Conservation (phyloP, 2,113 vertebrate species). For the Microtus oregoni region DNA sequence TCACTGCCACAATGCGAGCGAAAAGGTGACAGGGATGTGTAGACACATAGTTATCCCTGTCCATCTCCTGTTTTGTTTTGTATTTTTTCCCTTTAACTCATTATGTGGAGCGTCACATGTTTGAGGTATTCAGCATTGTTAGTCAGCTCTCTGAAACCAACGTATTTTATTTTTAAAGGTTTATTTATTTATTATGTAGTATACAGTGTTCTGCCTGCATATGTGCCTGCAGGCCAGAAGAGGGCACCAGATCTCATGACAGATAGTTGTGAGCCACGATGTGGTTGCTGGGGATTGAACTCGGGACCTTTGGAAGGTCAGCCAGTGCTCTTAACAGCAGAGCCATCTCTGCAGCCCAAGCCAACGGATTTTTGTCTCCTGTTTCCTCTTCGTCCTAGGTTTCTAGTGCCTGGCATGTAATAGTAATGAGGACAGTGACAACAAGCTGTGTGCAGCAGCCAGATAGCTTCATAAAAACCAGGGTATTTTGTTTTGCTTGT, state of each 20-base stretch:
- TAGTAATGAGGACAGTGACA: not conserved
- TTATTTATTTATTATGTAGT: too few species aligned
- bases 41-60: not conserved
- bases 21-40: not conserved
- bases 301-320: too few species aligned
- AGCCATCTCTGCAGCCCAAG: not conserved
- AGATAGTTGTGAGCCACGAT: too few species aligned
- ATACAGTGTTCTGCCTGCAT: too few species aligned
- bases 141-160: not conserved
- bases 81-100: not conserved
- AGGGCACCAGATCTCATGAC: too few species aligned
- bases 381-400: not conserved
- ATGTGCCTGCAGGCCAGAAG: too few species aligned
- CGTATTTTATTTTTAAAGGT: not conserved
- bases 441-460: not conserved
- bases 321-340: too few species aligned
- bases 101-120: not conserved
- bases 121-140: not conserved
- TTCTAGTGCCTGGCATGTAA: not conserved
- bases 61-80: not conserved
- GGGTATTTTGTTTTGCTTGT: too few species aligned
- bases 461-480: not conserved
- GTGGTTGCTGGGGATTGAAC: too few species aligned
- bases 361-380: not conserved
- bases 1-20: not conserved